Percentiles rank a stretch among this genome's conserved stretches.
Evolutionary conservation across 2,888 invertebrate species (phyloP).

Genomic region (Pseudococcus longispinus): DNA sequence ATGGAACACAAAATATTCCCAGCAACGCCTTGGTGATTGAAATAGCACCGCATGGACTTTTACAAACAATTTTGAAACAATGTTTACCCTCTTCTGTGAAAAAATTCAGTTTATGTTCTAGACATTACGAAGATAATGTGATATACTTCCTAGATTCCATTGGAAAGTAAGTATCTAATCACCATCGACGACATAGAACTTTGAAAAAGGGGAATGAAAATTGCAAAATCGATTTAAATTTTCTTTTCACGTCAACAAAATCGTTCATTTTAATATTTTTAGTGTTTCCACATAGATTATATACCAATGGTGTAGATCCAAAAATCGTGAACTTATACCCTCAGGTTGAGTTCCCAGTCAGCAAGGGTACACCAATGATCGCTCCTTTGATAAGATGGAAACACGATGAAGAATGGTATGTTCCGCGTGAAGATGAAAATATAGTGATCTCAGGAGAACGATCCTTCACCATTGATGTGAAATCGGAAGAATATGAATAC

Average conservation of each 20-base stretch:
- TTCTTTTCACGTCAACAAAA: no score
- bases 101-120: constrained; percentile 59
- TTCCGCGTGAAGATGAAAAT: background rate
- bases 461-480: background rate
- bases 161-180: no score
- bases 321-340: constrained; percentile 64
- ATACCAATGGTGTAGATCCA: constrained; percentile 67
- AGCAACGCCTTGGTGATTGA: constrained; percentile 72
- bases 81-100: constrained; percentile 67
- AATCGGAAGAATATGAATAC: background rate
- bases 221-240: no score
- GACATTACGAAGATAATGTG: constrained; percentile 59
- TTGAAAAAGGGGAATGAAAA: no score
- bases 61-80: constrained; percentile 72
- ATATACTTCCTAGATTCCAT: constrained; percentile 66
- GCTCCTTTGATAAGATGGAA: constrained; percentile 68
- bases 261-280: no score
- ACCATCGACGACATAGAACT: no score
- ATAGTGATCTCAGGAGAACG: background rate
- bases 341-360: background rate
- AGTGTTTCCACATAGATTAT: constrained; percentile 64
- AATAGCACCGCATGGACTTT: constrained; percentile 73
- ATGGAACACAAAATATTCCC: constrained; percentile 71
- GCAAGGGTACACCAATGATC: constrained; percentile 67
- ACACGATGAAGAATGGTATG: constrained; percentile 67